A percentile compares a stretch with the other conserved stretches of the same genome.
These are phyloP conservation scores for Anser cygnoides DNA, from an alignment of 2,113 vertebrate species.

Conservation along the genomic window DNA sequence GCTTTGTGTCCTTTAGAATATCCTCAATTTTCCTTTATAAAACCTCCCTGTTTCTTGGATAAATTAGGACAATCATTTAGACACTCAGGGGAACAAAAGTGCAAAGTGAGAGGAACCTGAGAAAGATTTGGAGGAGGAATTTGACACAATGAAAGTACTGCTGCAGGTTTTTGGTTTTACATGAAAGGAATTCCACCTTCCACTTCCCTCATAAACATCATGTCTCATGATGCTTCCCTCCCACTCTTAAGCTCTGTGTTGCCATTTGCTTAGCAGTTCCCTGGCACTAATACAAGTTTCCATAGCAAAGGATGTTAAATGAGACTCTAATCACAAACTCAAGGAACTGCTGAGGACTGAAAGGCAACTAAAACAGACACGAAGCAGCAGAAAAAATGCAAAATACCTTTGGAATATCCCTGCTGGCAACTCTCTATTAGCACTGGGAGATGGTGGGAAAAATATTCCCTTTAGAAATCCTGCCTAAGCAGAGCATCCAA, in stretches of 20 bases:
- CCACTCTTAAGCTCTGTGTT: neutral
- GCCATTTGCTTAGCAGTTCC: neutral
- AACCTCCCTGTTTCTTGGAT: neutral
- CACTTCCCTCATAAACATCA: neutral
- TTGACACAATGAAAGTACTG: neutral
- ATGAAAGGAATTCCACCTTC: neutral
- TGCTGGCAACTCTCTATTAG: neutral
- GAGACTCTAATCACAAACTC: neutral
- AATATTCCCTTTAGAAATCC: neutral
- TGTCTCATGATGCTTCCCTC: constrained; percentile 1
- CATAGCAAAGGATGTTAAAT: constrained; percentile 28
- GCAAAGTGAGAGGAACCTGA: neutral
- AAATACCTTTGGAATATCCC: neutral
- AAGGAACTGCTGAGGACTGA: neutral
- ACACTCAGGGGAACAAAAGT: neutral
- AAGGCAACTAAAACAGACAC: neutral
- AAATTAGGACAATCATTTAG: neutral
- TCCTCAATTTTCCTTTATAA: neutral
- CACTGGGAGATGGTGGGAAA: neutral
- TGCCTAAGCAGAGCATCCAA: neutral
- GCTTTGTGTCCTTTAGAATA: neutral
- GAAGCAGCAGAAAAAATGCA: constrained; percentile 9
- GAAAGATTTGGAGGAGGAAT: neutral
- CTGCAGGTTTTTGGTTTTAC: neutral
- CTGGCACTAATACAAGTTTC: constrained; percentile 40